These are phyloP conservation scores for Lasius fuliginosus DNA, from an alignment of 2,888 invertebrate genomes.

Conservation along the genomic window DNA sequence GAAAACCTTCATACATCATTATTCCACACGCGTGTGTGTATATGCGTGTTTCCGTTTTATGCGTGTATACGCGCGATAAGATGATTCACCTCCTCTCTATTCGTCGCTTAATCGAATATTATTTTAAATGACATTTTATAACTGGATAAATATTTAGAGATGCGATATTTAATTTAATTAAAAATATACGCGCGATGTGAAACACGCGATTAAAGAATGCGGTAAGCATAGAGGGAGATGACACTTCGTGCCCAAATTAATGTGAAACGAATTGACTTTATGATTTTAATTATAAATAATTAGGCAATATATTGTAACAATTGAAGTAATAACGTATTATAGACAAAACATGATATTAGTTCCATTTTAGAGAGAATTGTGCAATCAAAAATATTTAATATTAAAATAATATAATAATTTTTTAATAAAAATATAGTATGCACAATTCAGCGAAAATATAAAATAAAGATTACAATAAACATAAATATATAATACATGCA, in stretches of 20 bases:
- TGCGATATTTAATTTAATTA: neutral
- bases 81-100: neutral
- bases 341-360: neutral
- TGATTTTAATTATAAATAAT: neutral
- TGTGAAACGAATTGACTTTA: neutral
- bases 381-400: slow-evolving; percentile 2
- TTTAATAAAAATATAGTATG: neutral
- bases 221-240: neutral
- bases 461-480: neutral
- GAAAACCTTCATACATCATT: slow-evolving; percentile 22
- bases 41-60: slow-evolving; percentile 9
- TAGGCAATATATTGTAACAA: neutral
- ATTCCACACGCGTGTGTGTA: slow-evolving; percentile 35
- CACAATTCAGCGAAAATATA: neutral
- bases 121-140: neutral
- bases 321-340: neutral
- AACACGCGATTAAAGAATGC: neutral
- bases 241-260: neutral
- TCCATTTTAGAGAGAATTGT: neutral
- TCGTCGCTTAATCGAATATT: slow-evolving; percentile 2
- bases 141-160: neutral
- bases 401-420: neutral
- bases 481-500: neutral
- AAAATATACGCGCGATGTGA: neutral
- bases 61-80: slow-evolving; percentile 27